Percentiles rank a stretch among this genome's conserved stretches.
Conservation (phyloP, 2,888 invertebrate species). For the Drosophila affinis region DNA sequence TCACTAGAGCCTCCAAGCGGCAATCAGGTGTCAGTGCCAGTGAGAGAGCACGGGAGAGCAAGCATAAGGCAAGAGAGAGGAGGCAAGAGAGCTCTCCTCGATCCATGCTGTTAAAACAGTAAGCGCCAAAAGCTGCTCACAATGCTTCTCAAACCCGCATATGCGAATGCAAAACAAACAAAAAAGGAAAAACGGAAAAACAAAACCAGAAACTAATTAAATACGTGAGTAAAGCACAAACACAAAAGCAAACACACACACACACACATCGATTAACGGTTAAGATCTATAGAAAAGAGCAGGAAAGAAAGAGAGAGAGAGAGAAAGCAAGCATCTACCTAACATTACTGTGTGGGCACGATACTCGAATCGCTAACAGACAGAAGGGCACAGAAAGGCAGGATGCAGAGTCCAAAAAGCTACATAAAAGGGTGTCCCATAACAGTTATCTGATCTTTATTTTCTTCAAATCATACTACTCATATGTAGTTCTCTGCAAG, state of each 20-base stretch:
- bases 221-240: conserved; percentile 25
- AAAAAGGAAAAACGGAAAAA: conserved; percentile 13
- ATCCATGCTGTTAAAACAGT: conserved; percentile 20
- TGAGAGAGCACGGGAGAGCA: neutral
- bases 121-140: conserved; percentile 5
- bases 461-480: neutral
- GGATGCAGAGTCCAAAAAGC: too few species aligned
- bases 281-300: neutral
- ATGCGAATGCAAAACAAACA: conserved; percentile 34
- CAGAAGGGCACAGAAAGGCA: too few species aligned
- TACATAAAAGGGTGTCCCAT: too few species aligned
- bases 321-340: neutral
- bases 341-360: neutral
- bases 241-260: conserved; percentile 7
- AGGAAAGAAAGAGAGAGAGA: neutral
- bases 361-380: neutral
- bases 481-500: neutral
- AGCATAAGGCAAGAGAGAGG: neutral
- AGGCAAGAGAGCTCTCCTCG: neutral
- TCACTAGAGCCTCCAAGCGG: conserved; percentile 1
- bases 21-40: conserved; percentile 25
- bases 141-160: conserved; percentile 31
- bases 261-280: neutral
- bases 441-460: too few species aligned
- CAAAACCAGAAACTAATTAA: conserved; percentile 27